These are phyloP conservation scores for Tortricodes alternella DNA, from an alignment of 2,888 invertebrate species.

Conservation along the genomic window DNA sequence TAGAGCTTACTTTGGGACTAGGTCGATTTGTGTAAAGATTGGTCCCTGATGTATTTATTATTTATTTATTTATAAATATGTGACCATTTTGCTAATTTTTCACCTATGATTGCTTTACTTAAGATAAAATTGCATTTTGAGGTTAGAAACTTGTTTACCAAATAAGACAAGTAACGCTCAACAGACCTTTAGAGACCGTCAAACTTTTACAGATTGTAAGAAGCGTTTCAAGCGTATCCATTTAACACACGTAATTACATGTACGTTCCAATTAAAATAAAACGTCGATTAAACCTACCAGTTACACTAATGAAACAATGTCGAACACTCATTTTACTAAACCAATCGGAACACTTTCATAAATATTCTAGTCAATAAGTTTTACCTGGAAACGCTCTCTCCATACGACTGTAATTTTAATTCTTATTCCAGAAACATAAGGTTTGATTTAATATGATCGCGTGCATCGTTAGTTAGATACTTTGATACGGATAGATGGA, in stretches of 20 bases:
- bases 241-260: constrained; percentile 14
- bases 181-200: not conserved
- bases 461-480: not conserved
- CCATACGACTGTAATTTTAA: not conserved
- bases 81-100: no score
- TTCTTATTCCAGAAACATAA: not conserved
- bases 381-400: constrained; percentile 19
- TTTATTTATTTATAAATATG: no score
- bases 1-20: no score
- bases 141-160: no score
- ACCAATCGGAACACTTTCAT: constrained; percentile 7
- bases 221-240: not conserved
- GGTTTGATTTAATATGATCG: not conserved
- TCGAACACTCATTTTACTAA: not conserved
- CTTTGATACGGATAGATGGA: not conserved
- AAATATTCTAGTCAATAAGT: constrained; percentile 15
- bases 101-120: no score
- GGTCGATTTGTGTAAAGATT: no score
- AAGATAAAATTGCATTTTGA: no score
- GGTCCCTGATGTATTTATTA: no score
- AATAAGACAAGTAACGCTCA: no score
- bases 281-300: constrained; percentile 1
- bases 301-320: not conserved
- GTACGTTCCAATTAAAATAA: constrained; percentile 20
- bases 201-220: not conserved